phyloP scores from a whole-genome alignment of 2,888 invertebrate species.

The Drosophila neonasuta region DNA sequence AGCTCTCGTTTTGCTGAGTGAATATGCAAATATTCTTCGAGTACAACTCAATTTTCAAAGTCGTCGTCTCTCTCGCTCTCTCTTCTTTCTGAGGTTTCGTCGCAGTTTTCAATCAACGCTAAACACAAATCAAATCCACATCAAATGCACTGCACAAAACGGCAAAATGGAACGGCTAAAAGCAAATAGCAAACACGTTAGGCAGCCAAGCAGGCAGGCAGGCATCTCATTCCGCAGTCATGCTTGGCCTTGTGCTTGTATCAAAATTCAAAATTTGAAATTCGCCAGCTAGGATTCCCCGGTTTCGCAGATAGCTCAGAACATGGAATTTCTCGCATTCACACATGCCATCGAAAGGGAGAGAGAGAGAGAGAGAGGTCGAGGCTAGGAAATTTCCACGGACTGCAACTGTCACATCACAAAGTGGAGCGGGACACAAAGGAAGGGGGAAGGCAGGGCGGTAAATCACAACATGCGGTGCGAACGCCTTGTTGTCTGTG shows the following conservation, averaged over 20 bases:
- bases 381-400: constrained; percentile 37
- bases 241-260: constrained; percentile 22
- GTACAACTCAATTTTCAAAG: constrained; percentile 33
- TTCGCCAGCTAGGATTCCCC: constrained; percentile 50
- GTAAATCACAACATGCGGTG: constrained; percentile 73
- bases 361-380: neutral
- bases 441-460: constrained; percentile 1
- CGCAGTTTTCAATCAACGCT: constrained; percentile 51
- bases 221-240: constrained; percentile 7
- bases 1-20: constrained; percentile 21
- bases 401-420: constrained; percentile 61
- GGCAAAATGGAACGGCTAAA: constrained; percentile 13
- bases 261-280: constrained; percentile 58
- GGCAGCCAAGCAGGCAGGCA: neutral
- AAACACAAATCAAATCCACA: constrained; percentile 57
- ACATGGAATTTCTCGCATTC: constrained; percentile 31
- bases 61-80: constrained; percentile 13
- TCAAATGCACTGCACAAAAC: constrained; percentile 32
- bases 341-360: constrained; percentile 15
- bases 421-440: neutral
- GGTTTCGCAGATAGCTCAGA: constrained; percentile 27
- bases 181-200: constrained; percentile 20
- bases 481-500: constrained; percentile 11
- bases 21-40: constrained; percentile 46
- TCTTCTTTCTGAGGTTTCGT: neutral